Conservation (phyloP, 1,140 invertebrate species). For the Drosophila biarmipes region DNA sequence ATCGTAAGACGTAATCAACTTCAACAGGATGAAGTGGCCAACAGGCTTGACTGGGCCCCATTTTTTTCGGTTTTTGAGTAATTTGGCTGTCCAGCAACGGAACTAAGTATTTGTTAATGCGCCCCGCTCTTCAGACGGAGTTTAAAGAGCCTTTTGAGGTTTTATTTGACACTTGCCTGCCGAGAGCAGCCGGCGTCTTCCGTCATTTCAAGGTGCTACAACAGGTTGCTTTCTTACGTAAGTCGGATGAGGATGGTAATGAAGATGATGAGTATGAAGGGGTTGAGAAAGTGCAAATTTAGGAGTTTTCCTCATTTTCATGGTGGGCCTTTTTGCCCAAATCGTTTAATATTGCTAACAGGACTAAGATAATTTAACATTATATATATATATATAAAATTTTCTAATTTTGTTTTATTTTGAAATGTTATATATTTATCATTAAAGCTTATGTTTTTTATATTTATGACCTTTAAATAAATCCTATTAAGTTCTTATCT, state of each 20-base stretch:
- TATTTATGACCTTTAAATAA: too few species aligned
- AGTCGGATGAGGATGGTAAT: constrained; percentile 9
- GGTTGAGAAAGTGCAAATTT: too few species aligned
- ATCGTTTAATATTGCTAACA: too few species aligned
- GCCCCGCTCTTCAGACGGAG: constrained; percentile 57
- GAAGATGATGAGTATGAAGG: neutral
- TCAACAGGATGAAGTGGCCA: constrained; percentile 76
- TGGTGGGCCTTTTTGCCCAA: neutral
- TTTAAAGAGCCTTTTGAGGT: constrained; percentile 44
- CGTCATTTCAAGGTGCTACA: constrained; percentile 41
- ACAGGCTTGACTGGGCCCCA: constrained; percentile 70
- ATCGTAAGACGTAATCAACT: constrained; percentile 73
- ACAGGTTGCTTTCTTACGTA: constrained; percentile 33
- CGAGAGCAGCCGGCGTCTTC: constrained; percentile 18
- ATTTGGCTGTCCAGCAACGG: constrained; percentile 42
- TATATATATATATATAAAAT: too few species aligned
- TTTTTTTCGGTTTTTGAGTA: constrained; percentile 33
- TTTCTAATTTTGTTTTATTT: too few species aligned
- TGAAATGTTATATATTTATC: too few species aligned
- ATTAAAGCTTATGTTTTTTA: too few species aligned
- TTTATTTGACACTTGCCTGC: constrained; percentile 41
- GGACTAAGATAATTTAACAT: too few species aligned
- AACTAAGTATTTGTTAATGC: constrained; percentile 54
- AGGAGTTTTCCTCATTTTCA: neutral
- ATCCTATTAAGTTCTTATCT: too few species aligned